These are phyloP conservation scores for Phenganax stokvisi DNA, from an alignment of 92 coral and sea anemone genomes.

Conservation along the genomic window DNA sequence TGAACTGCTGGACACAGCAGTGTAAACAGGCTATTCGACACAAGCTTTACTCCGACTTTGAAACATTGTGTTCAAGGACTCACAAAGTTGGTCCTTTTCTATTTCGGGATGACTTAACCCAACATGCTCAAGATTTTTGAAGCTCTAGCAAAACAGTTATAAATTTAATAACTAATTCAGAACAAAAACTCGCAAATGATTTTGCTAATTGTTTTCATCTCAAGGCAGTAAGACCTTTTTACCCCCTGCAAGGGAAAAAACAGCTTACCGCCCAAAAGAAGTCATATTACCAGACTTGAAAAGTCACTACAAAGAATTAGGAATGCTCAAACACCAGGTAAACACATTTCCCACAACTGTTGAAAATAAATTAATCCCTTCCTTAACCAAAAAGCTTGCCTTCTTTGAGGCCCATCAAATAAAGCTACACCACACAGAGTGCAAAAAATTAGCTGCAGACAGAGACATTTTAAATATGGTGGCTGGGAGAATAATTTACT, in stretches of 20 bases:
- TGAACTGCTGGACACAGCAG: constrained; percentile 6
- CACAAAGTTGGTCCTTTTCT: constrained; percentile 26
- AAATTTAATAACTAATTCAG: neutral
- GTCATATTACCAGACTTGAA: neutral
- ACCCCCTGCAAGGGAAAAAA: constrained; percentile 11
- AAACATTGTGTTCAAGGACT: neutral
- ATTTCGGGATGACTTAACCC: constrained; percentile 23
- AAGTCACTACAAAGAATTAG: neutral
- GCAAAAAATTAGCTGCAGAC: constrained; percentile 17
- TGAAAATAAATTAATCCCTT: neutral
- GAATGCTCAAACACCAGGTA: neutral
- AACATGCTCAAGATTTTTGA: constrained; percentile 7
- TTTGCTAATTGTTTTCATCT: neutral
- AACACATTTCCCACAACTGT: neutral
- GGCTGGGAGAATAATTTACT: constrained; percentile 11
- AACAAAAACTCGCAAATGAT: neutral
- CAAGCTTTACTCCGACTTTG: constrained; percentile 13
- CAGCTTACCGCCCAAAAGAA: neutral
- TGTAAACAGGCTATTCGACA: constrained; percentile 19
- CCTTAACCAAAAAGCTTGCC: neutral
- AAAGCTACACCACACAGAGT: neutral
- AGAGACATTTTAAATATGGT: constrained; percentile 24
- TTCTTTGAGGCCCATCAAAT: constrained; percentile 8
- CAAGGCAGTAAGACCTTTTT: constrained; percentile 12
- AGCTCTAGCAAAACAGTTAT: constrained; percentile 1